Conservation (phyloP, 2,113 vertebrate species). For the Melanerpes formicivorus region DNA sequence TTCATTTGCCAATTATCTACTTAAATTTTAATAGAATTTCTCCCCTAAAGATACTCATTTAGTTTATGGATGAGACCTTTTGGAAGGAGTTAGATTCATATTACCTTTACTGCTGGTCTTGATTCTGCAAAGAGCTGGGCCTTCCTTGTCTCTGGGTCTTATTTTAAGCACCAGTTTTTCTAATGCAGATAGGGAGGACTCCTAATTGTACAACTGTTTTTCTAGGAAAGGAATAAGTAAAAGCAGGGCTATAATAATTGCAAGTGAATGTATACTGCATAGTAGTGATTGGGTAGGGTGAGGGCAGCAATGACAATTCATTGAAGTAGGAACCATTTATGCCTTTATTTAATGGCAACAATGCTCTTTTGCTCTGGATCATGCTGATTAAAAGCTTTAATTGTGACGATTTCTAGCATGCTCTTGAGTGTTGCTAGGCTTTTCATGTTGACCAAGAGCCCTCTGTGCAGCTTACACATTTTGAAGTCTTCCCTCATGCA, state of each 20-base stretch:
- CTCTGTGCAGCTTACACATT: not conserved
- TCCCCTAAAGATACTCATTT: not conserved
- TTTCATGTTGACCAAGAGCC: not conserved
- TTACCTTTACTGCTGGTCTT: not conserved
- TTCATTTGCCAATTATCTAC: not conserved
- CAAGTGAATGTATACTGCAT: not conserved
- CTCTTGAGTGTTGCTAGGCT: not conserved
- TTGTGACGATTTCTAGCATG: not conserved
- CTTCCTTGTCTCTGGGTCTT: not conserved
- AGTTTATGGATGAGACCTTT: not conserved
- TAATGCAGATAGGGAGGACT: not conserved
- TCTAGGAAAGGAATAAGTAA: not conserved
- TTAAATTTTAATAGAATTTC: slow-evolving; percentile 50
- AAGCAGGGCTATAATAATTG: not conserved
- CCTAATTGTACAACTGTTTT: not conserved
- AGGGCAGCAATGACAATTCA: not conserved
- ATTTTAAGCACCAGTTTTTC: not conserved
- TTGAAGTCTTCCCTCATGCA: not conserved
- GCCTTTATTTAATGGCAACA: not conserved
- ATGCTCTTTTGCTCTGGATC: not conserved
- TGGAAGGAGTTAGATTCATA: not conserved
- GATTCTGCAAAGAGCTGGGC: not conserved
- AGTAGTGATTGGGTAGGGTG: not conserved
- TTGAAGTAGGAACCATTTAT: not conserved
- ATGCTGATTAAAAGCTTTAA: slow-evolving; percentile 17